Evolutionary conservation across 2,797 vertebrate genomes (phyloP), one percentile per base, ranked within the genome.

Genomic region (Pampus argenteus): DNA sequence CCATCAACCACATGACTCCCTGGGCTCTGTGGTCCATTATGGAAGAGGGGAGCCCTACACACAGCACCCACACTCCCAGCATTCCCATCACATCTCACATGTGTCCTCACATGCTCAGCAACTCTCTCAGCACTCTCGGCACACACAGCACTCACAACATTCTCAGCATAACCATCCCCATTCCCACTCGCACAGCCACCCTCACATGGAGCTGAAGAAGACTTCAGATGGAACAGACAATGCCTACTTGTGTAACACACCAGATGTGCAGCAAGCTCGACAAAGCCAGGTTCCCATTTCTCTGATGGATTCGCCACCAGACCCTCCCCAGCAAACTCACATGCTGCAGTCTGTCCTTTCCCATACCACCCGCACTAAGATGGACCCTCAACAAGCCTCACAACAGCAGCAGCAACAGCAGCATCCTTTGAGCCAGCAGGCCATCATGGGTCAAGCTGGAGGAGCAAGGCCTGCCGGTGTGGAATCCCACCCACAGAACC

Each of bases 321-420:
- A 96, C 13, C 90, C 84, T 22, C 78, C 81, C 11, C 92, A 93
- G 70, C 92, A 93, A 80, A 56, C 83, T 82, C 95, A 95, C 60
- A 91, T 97, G 84, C 91, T 97, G 36, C 95, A 96, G 40, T 96
- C 96, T 0, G 96, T 96, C 58, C 95, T 97, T 42, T 96, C 96
- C 22, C 95, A 96, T n/a, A 93, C 95, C 1, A 80, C 92, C 18
- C 84, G 52, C 67, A 86, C 84, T 55, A 94, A 95, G 74, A 90
- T 94, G 81, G 94, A 95, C 15, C 56, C 86, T 66, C 90, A 92
- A 40, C 91, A 90, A 74, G 61, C 79, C 25, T 36, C 87, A 2
- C 84, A 80, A 49, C 84, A 83, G 28, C 82, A 83, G 28, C 82
- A 87, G 52, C 86, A 72, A 15, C 76, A 83, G 51, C 90, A 88